These are phyloP conservation scores for Drymodes brunneopygia DNA, from an alignment of 2,113 vertebrate species.

Conservation along the genomic window DNA sequence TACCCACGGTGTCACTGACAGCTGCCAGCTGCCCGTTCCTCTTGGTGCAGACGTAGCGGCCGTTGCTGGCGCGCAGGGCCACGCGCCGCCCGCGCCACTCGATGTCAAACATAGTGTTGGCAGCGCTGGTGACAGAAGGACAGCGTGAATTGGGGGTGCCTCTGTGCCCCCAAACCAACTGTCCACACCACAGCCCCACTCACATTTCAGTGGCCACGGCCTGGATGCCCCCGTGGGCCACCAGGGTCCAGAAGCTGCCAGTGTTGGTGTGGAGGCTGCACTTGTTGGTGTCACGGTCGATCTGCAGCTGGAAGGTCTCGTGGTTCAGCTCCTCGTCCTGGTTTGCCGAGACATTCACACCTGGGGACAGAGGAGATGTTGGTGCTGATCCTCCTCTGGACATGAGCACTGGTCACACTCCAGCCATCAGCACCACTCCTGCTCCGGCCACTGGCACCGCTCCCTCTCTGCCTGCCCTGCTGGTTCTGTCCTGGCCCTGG, in stretches of 20 bases:
- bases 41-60: slow-evolving; percentile 94
- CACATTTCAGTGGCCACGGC: slow-evolving; percentile 88
- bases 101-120: slow-evolving; percentile 91
- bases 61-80: slow-evolving; percentile 89
- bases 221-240: slow-evolving; percentile 90
- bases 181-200: background rate
- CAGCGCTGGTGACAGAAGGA: slow-evolving; percentile 68
- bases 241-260: slow-evolving; percentile 92
- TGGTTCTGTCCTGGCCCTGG: background rate
- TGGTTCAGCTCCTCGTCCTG: slow-evolving; percentile 92
- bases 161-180: accelerated
- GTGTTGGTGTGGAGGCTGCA: slow-evolving; percentile 88
- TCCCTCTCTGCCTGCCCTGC: background rate
- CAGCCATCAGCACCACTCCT: background rate
- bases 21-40: slow-evolving; percentile 95
- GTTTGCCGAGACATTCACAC: slow-evolving; percentile 93
- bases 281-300: slow-evolving; percentile 86
- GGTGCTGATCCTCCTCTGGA: background rate
- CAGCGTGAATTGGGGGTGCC: background rate
- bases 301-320: slow-evolving; percentile 97
- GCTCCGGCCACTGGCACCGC: background rate
- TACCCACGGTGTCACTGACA: slow-evolving; percentile 85
- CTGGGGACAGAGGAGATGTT: slow-evolving; percentile 55
- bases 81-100: slow-evolving; percentile 89
- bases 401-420: background rate